Percentiles rank a stretch among this genome's conserved stretches.
phyloP scores from a whole-genome alignment of 2,888 invertebrate genomes.

The Leptogaster cylindrica region DNA sequence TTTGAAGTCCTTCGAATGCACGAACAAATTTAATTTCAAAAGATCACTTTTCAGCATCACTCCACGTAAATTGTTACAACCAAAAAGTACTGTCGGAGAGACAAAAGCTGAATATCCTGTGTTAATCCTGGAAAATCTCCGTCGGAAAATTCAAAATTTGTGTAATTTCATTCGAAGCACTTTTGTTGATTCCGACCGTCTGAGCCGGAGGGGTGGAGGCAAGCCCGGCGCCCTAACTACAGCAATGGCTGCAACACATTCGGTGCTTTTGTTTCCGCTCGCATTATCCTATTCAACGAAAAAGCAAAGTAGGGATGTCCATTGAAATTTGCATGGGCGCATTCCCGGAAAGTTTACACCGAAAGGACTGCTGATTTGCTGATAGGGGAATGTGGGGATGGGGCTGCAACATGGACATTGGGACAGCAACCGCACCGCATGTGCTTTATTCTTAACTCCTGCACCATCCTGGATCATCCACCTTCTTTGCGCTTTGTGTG shows the following conservation, averaged over 20 bases:
- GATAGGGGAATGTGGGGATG: background rate
- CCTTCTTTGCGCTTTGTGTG: conserved; percentile 21
- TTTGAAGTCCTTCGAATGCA: too few relatives aligned
- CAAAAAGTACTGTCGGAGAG: too few relatives aligned
- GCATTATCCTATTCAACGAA: conserved; percentile 7
- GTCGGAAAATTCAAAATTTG: conserved; percentile 10
- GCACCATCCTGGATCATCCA: background rate
- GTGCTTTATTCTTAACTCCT: background rate
- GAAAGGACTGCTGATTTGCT: background rate
- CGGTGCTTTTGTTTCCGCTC: conserved; percentile 15
- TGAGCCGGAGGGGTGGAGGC: too few relatives aligned
- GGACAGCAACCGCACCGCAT: background rate
- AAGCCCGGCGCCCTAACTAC: too few relatives aligned
- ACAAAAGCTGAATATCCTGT: conserved; percentile 8
- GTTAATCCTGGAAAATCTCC: conserved; percentile 13
- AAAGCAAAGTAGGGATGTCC: conserved; percentile 23
- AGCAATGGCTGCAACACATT: conserved; percentile 12
- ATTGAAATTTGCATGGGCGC: conserved; percentile 7
- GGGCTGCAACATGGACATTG: background rate
- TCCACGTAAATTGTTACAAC: too few relatives aligned
- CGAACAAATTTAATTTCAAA: too few relatives aligned
- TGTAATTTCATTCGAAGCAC: conserved; percentile 19
- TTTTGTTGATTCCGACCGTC: conserved; percentile 17
- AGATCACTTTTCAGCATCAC: too few relatives aligned
- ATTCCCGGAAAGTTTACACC: background rate